Evolutionary conservation across 2,797 vertebrate species (phyloP).

Genomic region (Gastrophryne carolinensis): DNA sequence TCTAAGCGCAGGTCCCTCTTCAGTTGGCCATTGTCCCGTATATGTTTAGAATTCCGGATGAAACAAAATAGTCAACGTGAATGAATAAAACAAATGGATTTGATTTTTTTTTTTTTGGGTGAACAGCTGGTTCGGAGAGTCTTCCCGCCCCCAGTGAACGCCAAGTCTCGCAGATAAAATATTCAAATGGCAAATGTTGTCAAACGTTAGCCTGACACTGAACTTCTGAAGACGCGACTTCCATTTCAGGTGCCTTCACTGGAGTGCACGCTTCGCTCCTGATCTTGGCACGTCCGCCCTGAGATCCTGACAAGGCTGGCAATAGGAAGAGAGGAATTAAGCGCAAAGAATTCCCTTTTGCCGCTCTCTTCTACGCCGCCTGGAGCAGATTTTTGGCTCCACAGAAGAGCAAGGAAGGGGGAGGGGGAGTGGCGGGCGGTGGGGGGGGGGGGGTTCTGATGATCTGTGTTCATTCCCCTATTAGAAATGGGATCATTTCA

Average conservation of each 20-base stretch:
- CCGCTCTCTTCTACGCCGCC: conserved; percentile 13
- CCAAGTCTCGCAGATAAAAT: conserved; percentile 33
- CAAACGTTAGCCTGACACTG: conserved; percentile 32
- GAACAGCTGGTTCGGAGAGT: conserved; percentile 47
- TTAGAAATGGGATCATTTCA: conserved; percentile 49
- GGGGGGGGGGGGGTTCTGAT: conserved; percentile 31
- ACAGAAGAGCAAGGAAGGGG: not conserved
- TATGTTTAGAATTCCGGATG: conserved; percentile 7
- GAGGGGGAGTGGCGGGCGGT: not conserved
- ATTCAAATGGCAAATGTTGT: conserved; percentile 41
- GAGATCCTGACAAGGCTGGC: conserved; percentile 49
- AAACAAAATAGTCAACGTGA: conserved; percentile 20
- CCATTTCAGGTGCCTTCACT: conserved; percentile 44
- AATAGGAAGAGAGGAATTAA: conserved; percentile 14
- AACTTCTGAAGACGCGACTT: conserved; percentile 46
- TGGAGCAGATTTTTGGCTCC: conserved; percentile 49
- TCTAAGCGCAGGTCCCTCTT: no score
- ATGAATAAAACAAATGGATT: conserved; percentile 32
- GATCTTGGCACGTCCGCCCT: conserved; percentile 37
- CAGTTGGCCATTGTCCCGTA: not conserved
- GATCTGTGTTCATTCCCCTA: conserved; percentile 42
- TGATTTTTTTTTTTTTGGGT: not conserved
- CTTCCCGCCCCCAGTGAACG: conserved; percentile 35
- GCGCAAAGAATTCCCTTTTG: conserved; percentile 46
- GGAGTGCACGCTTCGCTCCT: conserved; percentile 41